These are phyloP conservation scores for Microctenopoma stevenorrisi DNA, from an alignment of 2,797 vertebrate genomes.

Conservation along the genomic window DNA sequence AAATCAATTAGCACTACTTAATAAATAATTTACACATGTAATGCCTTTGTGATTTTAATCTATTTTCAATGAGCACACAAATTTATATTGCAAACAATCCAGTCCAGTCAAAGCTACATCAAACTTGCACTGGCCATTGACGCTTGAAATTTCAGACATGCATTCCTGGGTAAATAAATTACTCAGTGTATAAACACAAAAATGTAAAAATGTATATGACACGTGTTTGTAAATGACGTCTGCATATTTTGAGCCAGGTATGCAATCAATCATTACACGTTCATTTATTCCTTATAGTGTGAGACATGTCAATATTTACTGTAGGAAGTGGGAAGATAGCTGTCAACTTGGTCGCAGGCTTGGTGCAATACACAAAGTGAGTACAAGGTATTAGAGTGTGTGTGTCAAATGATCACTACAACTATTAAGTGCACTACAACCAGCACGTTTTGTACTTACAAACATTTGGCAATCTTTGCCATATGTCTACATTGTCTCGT, in stretches of 20 bases:
- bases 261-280: slow-evolving; percentile 54
- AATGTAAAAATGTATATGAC: background rate
- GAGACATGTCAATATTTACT: slow-evolving; percentile 6
- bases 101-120: background rate
- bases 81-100: background rate
- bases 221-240: background rate
- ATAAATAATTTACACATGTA: background rate
- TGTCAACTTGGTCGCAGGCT: slow-evolving; percentile 30
- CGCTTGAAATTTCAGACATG: background rate
- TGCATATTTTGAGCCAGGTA: background rate
- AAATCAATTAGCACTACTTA: background rate
- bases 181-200: background rate
- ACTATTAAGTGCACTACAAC: background rate
- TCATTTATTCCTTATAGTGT: slow-evolving; percentile 28
- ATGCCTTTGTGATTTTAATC: background rate
- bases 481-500: slow-evolving; percentile 31
- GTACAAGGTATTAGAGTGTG: slow-evolving; percentile 16
- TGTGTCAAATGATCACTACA: slow-evolving; percentile 19
- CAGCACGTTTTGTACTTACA: background rate
- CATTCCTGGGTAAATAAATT: background rate
- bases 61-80: background rate
- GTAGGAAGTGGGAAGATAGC: slow-evolving; percentile 19
- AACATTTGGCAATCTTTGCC: slow-evolving; percentile 5
- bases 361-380: slow-evolving; percentile 8
- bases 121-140: background rate